These are phyloP conservation scores for Oscheius myriophilus DNA, from an alignment of 2,888 invertebrate species.

Conservation along the genomic window DNA sequence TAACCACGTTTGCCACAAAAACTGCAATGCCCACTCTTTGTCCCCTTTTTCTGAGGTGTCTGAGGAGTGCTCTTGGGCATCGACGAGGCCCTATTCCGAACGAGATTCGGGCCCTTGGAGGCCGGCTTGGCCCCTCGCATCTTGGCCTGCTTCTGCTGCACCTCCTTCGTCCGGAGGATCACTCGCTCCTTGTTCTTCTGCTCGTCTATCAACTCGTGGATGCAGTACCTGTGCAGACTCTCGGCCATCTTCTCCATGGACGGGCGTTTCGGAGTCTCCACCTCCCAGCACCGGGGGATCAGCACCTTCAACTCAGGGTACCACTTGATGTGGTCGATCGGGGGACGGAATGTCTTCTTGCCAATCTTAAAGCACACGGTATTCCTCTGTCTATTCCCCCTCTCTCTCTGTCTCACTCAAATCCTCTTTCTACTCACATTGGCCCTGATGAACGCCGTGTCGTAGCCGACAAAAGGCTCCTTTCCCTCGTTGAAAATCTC, in stretches of 20 bases:
- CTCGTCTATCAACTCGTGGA: not conserved
- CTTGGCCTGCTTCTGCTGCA: too few species aligned
- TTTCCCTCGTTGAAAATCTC: slow-evolving; percentile 1
- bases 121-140: too few species aligned
- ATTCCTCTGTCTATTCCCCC: not conserved
- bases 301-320: too few species aligned
- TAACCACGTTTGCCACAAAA: too few species aligned
- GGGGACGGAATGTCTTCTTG: not conserved
- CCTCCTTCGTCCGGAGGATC: too few species aligned
- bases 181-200: too few species aligned
- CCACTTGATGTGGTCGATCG: not conserved
- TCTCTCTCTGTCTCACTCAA: not conserved
- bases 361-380: not conserved
- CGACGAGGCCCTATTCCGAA: too few species aligned
- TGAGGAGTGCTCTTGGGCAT: too few species aligned
- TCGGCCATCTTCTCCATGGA: not conserved
- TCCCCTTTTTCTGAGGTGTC: too few species aligned
- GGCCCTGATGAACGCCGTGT: not conserved
- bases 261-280: not conserved
- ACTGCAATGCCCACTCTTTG: too few species aligned
- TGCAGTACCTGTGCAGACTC: not conserved
- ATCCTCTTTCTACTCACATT: not conserved
- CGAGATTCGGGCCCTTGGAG: too few species aligned
- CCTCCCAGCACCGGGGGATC: not conserved
- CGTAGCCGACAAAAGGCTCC: not conserved